Conservation (phyloP, 1,140 invertebrate species). For the Luehdorfia chinensis region DNA sequence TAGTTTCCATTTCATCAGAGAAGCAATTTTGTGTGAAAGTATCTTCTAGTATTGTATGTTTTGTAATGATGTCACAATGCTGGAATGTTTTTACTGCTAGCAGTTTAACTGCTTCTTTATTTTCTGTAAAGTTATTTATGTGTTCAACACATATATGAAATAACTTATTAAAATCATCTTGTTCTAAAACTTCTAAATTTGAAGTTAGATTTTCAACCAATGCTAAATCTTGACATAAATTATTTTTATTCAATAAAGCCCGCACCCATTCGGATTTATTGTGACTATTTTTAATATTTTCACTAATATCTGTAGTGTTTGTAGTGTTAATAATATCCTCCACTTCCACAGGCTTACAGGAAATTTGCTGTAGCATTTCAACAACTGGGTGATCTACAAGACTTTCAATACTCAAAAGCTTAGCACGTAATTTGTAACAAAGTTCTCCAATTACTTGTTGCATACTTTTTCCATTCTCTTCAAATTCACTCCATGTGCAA, state of each 20-base stretch:
- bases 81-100: constrained; percentile 46
- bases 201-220: constrained; percentile 30
- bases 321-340: constrained; percentile 47
- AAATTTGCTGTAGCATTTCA: constrained; percentile 56
- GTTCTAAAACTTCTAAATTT: constrained; percentile 43
- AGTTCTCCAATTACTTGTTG: constrained; percentile 56
- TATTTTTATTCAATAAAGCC: constrained; percentile 45
- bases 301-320: constrained; percentile 35
- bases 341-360: constrained; percentile 49
- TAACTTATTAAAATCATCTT: constrained; percentile 37
- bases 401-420: constrained; percentile 27
- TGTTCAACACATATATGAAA: constrained; percentile 33
- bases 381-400: constrained; percentile 51
- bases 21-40: constrained; percentile 42
- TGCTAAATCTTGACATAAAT: constrained; percentile 36
- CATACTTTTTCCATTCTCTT: constrained; percentile 49
- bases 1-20: constrained; percentile 34
- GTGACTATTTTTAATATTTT: constrained; percentile 41
- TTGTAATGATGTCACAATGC: constrained; percentile 28
- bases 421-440: constrained; percentile 38
- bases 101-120: constrained; percentile 27
- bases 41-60: constrained; percentile 40
- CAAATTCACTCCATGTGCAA: constrained; percentile 69
- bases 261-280: constrained; percentile 45
- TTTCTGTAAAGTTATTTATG: constrained; percentile 25